Evolutionary conservation across 2,888 invertebrate species (phyloP), one percentile per base, ranked within the genome.

Genomic region (Pyrocoelia pectoralis): DNA sequence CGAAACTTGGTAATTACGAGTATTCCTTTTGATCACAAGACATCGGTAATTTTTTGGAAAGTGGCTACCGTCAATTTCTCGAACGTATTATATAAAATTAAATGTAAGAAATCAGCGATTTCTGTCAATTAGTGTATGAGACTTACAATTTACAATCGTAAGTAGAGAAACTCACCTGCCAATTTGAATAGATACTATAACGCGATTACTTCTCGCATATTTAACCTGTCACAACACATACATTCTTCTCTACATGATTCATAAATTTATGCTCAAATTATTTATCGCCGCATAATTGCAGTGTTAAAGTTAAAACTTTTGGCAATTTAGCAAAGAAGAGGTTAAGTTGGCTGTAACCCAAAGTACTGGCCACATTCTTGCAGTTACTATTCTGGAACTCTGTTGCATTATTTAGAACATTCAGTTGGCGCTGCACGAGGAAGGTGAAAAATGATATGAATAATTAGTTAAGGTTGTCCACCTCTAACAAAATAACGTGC

Each of bases 381-480:
- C 24, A 24, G 24, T 5, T 24, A 24, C 24, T 24, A 24, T 24
- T 24, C 24, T 24, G 4, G 24, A 24, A 24, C 24, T 24, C 6
- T 24, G 24, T 24, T 24, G 24, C 24, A 24, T 24, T 24, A 24
- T 24, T 24, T 3, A 24, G 24, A 6, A 24, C 24, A 6, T 24
- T 24, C 24, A 24, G 4, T 24, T 24, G 24, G 6, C 24, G 3
- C 24, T 24, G 24, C 4, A 24, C 24, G 24, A 24, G 24, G 24
- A 24, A 24, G 24, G 24, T 24, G 24, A 24, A 24, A 24, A n/a
- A n/a, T n/a, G n/a, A n/a, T n/a, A n/a, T n/a, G n/a, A n/a, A n/a
- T n/a, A n/a, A n/a, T n/a, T n/a, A n/a, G n/a, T n/a, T n/a, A 51
- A 57, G 57, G 50, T 57, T 57, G 19, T 57, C 41, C 17, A 57